Conservation (phyloP, 2,888 invertebrate species). For the Plagiodera versicolora region DNA sequence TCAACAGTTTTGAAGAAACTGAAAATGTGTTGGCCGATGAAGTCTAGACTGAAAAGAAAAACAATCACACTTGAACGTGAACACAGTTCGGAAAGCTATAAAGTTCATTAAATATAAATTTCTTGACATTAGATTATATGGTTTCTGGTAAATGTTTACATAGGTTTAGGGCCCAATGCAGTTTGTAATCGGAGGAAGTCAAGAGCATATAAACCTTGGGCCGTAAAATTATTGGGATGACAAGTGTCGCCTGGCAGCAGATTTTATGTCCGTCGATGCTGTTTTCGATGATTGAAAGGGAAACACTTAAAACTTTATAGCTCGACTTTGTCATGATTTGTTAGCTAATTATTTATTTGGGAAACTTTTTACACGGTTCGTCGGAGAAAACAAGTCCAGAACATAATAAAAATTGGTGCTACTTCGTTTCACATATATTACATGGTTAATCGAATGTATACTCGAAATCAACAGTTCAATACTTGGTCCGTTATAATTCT, state of each 20-base stretch:
- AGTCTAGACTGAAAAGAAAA: neutral
- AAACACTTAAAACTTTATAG: conserved; percentile 41
- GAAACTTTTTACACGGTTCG: conserved; percentile 33
- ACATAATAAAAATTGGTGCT: neutral
- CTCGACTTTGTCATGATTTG: conserved; percentile 30
- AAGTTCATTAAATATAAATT: conserved; percentile 24
- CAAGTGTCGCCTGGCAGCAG: conserved; percentile 42
- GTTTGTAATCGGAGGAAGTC: conserved; percentile 43
- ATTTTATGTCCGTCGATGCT: conserved; percentile 38
- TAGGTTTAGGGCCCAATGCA: conserved; percentile 31
- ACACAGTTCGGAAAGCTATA: conserved; percentile 23
- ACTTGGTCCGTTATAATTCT: too few species aligned
- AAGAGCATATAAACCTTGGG: conserved; percentile 41
- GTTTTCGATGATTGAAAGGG: conserved; percentile 45
- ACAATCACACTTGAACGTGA: conserved; percentile 12
- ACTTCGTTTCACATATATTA: neutral
- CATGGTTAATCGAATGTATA: too few species aligned
- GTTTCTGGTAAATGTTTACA: conserved; percentile 32
- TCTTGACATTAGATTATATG: conserved; percentile 18
- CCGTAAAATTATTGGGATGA: conserved; percentile 42
- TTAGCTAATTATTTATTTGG: conserved; percentile 38
- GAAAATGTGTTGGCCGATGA: too few species aligned
- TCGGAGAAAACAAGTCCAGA: conserved; percentile 22
- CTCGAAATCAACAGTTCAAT: too few species aligned
- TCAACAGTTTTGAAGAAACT: too few species aligned